Evolutionary conservation across 2,113 vertebrate species (phyloP).

Genomic region (Gobius niger): DNA sequence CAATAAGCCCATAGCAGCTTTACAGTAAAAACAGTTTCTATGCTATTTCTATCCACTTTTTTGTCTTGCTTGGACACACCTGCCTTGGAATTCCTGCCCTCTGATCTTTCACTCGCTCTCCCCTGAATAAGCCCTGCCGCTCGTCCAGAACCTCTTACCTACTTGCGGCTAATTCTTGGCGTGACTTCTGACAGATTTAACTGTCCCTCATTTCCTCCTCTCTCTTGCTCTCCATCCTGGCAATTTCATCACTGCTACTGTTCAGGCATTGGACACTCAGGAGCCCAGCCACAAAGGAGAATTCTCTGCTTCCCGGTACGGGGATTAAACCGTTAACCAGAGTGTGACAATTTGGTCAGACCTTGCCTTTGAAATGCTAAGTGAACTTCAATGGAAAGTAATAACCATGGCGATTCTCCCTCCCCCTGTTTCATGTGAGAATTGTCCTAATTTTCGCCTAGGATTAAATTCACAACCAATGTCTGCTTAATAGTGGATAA

Average conservation of each 20-base stretch:
- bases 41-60: not conserved
- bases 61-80: slow-evolving; percentile 25
- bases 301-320: slow-evolving; percentile 39
- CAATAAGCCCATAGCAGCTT: not conserved
- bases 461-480: slow-evolving; percentile 41
- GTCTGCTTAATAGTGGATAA: slow-evolving; percentile 35
- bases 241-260: slow-evolving; percentile 49
- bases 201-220: slow-evolving; percentile 37
- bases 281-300: slow-evolving; percentile 46
- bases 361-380: slow-evolving; percentile 69
- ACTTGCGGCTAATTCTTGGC: slow-evolving; percentile 53
- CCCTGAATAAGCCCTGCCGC: slow-evolving; percentile 19
- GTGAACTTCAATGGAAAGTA: slow-evolving; percentile 52
- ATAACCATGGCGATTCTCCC: slow-evolving; percentile 45
- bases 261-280: slow-evolving; percentile 40
- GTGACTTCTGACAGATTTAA: slow-evolving; percentile 57
- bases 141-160: slow-evolving; percentile 51
- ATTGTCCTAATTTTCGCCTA: slow-evolving; percentile 48
- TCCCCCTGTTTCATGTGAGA: slow-evolving; percentile 23
- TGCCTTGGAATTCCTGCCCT: slow-evolving; percentile 21
- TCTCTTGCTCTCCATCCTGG: slow-evolving; percentile 34
- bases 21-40: not conserved
- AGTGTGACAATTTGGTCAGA: slow-evolving; percentile 58
- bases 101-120: slow-evolving; percentile 34
- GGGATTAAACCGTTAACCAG: slow-evolving; percentile 67